Conservation (phyloP, 1,140 invertebrate genomes). For the Maconellicoccus hirsutus region DNA sequence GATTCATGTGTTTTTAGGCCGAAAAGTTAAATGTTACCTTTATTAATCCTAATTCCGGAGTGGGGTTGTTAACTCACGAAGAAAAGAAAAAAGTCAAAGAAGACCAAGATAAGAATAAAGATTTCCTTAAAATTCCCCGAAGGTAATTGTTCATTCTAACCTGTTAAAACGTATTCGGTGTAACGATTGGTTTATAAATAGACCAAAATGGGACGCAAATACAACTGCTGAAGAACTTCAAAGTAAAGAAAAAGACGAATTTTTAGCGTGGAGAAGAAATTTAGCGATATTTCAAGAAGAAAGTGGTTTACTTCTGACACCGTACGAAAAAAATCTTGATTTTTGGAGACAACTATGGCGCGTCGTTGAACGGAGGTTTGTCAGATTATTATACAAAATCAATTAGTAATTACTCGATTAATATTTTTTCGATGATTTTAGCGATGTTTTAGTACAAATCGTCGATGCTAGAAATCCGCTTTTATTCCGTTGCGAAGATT, state of each 20-base stretch:
- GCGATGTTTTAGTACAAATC: slow-evolving; percentile 90
- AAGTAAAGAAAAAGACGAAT: slow-evolving; percentile 61
- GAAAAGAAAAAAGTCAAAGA: slow-evolving; percentile 47
- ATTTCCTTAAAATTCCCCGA: slow-evolving; percentile 62
- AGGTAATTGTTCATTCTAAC: slow-evolving; percentile 36
- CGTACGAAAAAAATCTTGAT: slow-evolving; percentile 96
- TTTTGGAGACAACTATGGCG: slow-evolving; percentile 98
- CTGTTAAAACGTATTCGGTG: neutral
- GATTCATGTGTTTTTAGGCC: slow-evolving; percentile 40
- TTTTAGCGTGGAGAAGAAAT: slow-evolving; percentile 76
- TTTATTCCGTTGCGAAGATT: slow-evolving; percentile 83
- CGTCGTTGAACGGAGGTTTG: slow-evolving; percentile 75
- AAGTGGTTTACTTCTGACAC: slow-evolving; percentile 74
- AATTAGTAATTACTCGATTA: too few species aligned
- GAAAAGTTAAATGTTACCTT: slow-evolving; percentile 82
- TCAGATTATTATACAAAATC: slow-evolving; percentile 9
- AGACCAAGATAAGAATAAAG: slow-evolving; percentile 51
- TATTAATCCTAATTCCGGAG: slow-evolving; percentile 46
- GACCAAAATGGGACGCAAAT: slow-evolving; percentile 66
- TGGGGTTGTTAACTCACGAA: slow-evolving; percentile 49
- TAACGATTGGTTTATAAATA: slow-evolving; percentile 32
- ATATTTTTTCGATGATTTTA: slow-evolving; percentile 34
- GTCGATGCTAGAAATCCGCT: slow-evolving; percentile 95
- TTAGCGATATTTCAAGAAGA: slow-evolving; percentile 68
- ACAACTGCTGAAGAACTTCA: slow-evolving; percentile 69